phyloP scores from a whole-genome alignment of 2,888 invertebrate genomes.

The Himalopsyche japonica region DNA sequence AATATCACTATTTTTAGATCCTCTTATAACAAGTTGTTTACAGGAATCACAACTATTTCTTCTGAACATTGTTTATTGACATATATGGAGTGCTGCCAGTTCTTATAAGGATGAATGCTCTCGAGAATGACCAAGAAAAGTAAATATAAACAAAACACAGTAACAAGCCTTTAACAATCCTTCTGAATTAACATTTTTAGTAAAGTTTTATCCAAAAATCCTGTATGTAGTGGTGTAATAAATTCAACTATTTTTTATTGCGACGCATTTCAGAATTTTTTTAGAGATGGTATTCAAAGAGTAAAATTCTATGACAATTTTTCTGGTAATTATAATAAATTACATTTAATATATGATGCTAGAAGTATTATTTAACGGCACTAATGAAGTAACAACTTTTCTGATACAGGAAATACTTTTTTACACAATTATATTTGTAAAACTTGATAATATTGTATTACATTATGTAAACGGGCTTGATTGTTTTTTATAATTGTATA shows the following conservation, averaged over 20 bases:
- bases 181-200: not conserved
- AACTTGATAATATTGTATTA: too few species aligned
- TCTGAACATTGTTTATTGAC: not conserved
- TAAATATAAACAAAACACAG: not conserved
- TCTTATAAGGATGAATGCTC: not conserved
- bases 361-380: not conserved
- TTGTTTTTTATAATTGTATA: too few species aligned
- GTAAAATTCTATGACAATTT: not conserved
- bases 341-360: not conserved
- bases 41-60: not conserved
- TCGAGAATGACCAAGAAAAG: not conserved
- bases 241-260: not conserved
- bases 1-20: slow-evolving; percentile 37
- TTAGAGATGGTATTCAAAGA: not conserved
- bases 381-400: not conserved
- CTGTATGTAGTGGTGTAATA: not conserved
- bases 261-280: not conserved
- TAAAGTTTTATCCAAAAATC: not conserved
- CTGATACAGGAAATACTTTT: not conserved
- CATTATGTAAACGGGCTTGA: too few species aligned
- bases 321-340: not conserved
- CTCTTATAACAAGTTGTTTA: slow-evolving; percentile 23
- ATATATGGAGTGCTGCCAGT: not conserved
- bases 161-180: not conserved
- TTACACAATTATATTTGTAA: not conserved